Evolutionary conservation across 2,888 invertebrate genomes (phyloP).

Genomic region (Smittia sp.): DNA sequence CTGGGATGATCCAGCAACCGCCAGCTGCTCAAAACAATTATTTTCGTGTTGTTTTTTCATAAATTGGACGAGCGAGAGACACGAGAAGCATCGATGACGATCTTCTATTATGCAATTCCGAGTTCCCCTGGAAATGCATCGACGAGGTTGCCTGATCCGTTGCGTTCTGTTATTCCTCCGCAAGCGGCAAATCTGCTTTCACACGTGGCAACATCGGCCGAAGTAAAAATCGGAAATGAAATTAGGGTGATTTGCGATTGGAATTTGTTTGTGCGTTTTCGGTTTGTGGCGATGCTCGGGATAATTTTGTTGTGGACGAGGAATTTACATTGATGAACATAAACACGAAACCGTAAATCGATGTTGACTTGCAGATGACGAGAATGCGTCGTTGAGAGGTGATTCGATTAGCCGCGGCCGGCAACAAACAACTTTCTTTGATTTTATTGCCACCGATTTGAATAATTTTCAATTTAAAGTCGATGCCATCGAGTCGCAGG

Average conservation of each 20-base stretch:
- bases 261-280: not conserved
- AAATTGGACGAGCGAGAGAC: no score
- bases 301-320: not conserved
- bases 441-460: not conserved
- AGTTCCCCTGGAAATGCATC: not conserved
- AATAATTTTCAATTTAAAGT: slow-evolving; percentile 1
- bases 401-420: no score
- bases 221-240: not conserved
- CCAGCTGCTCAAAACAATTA: not conserved
- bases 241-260: slow-evolving; percentile 8
- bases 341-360: not conserved
- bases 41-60: not conserved
- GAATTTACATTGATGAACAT: not conserved
- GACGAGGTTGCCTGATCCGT: not conserved
- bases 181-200: not conserved
- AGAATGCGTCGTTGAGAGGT: no score
- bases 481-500: not conserved
- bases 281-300: not conserved
- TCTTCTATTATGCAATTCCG: not conserved
- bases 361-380: no score
- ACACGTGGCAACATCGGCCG: not conserved
- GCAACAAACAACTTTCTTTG: no score
- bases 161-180: not conserved
- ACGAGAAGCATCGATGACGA: not conserved
- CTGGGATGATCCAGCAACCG: not conserved